Percentiles rank a stretch among this genome's conserved stretches.
phyloP scores from a whole-genome alignment of 2,113 vertebrate genomes.

The Saimiri boliviensis region DNA sequence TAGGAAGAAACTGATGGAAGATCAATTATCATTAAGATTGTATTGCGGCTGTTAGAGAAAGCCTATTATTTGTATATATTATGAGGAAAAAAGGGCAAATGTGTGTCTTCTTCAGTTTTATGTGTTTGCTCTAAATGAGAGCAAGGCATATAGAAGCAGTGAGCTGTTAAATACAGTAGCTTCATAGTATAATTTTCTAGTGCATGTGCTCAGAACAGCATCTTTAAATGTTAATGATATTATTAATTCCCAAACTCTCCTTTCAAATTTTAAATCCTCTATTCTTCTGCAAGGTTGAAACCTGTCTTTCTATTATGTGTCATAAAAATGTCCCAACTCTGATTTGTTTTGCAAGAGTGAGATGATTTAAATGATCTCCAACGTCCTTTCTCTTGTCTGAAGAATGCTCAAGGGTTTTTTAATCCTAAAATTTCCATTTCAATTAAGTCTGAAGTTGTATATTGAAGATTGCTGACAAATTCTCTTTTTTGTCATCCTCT shows the following conservation, averaged over 20 bases:
- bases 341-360: slow-evolving; percentile 52
- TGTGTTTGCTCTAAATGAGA: background rate
- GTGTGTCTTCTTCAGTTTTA: background rate
- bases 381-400: slow-evolving; percentile 24
- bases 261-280: slow-evolving; percentile 45
- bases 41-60: background rate
- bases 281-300: slow-evolving; percentile 48
- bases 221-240: slow-evolving; percentile 56
- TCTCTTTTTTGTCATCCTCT: background rate
- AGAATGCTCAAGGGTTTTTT: slow-evolving; percentile 35
- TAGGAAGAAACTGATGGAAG: background rate
- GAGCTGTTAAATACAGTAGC: background rate
- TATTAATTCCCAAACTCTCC: slow-evolving; percentile 52
- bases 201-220: slow-evolving; percentile 14
- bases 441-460: slow-evolving; percentile 2
- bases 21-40: background rate
- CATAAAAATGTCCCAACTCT: slow-evolving; percentile 44
- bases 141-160: background rate
- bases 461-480: background rate
- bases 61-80: background rate
- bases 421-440: slow-evolving; percentile 49
- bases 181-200: slow-evolving; percentile 35
- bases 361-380: slow-evolving; percentile 16
- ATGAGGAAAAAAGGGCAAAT: background rate
- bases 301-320: slow-evolving; percentile 11